Percentiles rank a stretch among this genome's conserved stretches.
phyloP scores from a whole-genome alignment of 1,140 invertebrate species.

The Drosophila aff. region DNA sequence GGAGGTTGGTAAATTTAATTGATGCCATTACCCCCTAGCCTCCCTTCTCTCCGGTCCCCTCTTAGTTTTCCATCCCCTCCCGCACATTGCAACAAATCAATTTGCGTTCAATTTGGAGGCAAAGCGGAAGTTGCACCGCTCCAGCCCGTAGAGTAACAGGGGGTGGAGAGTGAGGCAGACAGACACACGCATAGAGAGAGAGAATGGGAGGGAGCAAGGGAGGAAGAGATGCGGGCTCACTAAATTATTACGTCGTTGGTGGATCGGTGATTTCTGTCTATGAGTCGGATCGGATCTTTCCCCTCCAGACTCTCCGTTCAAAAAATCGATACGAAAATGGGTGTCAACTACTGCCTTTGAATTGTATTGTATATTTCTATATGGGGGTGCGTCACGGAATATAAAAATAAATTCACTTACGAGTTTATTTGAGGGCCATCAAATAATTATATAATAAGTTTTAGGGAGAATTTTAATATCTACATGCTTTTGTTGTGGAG shows the following conservation, averaged over 20 bases:
- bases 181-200: neutral
- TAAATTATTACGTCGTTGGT: conserved; percentile 63
- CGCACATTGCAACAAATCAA: conserved; percentile 53
- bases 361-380: neutral
- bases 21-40: conserved; percentile 41
- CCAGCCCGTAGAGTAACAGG: neutral
- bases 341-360: conserved; percentile 10
- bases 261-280: conserved; percentile 40
- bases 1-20: conserved; percentile 59
- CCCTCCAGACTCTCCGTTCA: neutral
- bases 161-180: neutral
- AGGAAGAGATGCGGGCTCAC: conserved; percentile 36
- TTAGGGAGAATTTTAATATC: neutral
- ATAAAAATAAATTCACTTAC: conserved; percentile 34
- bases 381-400: conserved; percentile 26
- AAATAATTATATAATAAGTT: conserved; percentile 13
- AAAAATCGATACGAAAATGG: conserved; percentile 11
- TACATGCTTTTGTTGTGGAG: neutral
- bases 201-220: neutral
- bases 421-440: conserved; percentile 14
- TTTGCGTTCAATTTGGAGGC: conserved; percentile 58
- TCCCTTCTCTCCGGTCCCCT: neutral
- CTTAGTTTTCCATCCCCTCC: neutral
- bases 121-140: conserved; percentile 49
- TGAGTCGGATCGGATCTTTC: conserved; percentile 5